These are phyloP conservation scores for Ageneiosus marmoratus DNA, from an alignment of 2,113 vertebrate species.

Conservation along the genomic window DNA sequence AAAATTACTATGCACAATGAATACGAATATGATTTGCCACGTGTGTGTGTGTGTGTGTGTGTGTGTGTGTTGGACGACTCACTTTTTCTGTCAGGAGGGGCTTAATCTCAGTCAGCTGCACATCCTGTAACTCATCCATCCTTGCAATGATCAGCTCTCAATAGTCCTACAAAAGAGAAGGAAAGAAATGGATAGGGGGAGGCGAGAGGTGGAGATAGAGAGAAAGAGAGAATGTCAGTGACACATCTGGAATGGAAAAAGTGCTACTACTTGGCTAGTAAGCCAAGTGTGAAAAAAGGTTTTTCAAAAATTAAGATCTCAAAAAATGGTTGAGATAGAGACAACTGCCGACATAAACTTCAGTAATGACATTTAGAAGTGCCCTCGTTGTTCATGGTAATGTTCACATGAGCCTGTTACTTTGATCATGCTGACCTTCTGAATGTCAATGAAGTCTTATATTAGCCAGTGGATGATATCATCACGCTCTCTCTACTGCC, in stretches of 20 bases:
- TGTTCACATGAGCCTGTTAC: conserved; percentile 24
- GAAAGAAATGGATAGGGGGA: neutral
- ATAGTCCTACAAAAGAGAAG: conserved; percentile 33
- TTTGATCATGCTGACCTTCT: conserved; percentile 24
- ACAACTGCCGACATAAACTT: neutral
- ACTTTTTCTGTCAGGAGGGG: conserved; percentile 92
- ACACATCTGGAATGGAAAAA: neutral
- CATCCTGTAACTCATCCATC: conserved; percentile 95
- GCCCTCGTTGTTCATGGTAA: conserved; percentile 32
- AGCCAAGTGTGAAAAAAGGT: neutral
- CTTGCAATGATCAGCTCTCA: conserved; percentile 46
- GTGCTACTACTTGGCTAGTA: too few relatives aligned
- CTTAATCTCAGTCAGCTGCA: conserved; percentile 94
- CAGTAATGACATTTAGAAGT: conserved; percentile 12
- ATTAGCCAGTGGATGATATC: conserved; percentile 1
- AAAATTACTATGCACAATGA: too few relatives aligned
- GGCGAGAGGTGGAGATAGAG: neutral
- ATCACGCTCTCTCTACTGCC: neutral
- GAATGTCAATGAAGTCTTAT: conserved; percentile 40
- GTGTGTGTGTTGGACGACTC: conserved; percentile 47
- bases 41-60: neutral
- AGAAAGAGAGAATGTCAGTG: conserved; percentile 4
- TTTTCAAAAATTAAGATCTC: neutral
- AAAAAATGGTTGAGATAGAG: neutral
- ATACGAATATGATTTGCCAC: neutral